Evolutionary conservation across 35 echinoderm and acorn worm species (phyloP).

Genomic region (Ophiothrix spiculata): DNA sequence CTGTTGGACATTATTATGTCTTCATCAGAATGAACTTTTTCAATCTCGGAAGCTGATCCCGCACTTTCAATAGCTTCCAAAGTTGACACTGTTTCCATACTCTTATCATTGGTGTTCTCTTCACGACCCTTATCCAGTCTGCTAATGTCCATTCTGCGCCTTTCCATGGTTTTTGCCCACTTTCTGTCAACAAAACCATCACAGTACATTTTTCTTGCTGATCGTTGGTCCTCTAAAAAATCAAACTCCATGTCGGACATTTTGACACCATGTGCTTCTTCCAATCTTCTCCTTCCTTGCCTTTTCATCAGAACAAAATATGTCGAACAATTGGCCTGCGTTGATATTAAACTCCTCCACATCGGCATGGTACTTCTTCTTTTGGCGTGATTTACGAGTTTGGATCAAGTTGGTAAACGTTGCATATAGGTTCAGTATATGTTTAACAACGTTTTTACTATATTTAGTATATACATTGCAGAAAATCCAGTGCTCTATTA

Average conservation of each 20-base stretch:
- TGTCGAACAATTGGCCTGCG: conserved; percentile 15
- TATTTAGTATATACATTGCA: conserved; percentile 30
- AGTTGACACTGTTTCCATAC: neutral
- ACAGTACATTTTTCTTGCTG: conserved; percentile 21
- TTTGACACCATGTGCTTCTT: conserved; percentile 4
- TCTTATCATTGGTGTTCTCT: neutral
- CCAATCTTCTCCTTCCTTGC: neutral
- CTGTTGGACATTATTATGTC: neutral
- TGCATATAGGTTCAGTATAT: conserved; percentile 5
- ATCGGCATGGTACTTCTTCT: conserved; percentile 1
- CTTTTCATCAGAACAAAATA: conserved; percentile 22
- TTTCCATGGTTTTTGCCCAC: conserved; percentile 28
- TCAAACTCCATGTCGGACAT: conserved; percentile 25
- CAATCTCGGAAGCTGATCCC: neutral
- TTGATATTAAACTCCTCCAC: conserved; percentile 17
- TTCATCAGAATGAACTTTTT: too few species aligned
- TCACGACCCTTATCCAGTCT: neutral
- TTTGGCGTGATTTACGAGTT: conserved; percentile 22
- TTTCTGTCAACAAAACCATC: conserved; percentile 32
- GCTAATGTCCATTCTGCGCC: neutral
- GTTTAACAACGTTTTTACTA: neutral
- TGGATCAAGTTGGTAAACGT: conserved; percentile 4
- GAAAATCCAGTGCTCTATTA: conserved; percentile 27
- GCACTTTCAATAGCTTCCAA: neutral
- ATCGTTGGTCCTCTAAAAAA: conserved; percentile 21